Evolutionary conservation across 2,888 invertebrate species (phyloP), one percentile per base, ranked within the genome.

Genomic region (Pollenia angustigena): DNA sequence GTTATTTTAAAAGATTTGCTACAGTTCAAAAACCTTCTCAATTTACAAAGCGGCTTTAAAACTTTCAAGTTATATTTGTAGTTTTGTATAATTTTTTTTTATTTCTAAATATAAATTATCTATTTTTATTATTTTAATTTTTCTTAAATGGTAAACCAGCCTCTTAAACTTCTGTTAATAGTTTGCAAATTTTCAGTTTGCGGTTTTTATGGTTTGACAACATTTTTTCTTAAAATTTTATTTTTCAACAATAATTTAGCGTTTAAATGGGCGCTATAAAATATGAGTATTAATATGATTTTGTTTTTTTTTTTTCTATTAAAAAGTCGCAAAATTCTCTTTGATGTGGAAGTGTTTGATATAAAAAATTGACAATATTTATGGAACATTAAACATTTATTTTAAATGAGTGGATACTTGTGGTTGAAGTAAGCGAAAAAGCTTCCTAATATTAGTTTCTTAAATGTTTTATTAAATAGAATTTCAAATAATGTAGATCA

Each of bases 211-310:
- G 50, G 81, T 50, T 74, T 66, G 66, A 58, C 72, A 52, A 10
- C 52, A 10, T 69, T 69, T 56, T 4, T 48, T 42, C 32, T 16
- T 18, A 16, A 40, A 11, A 42, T 42, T n/a, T 7, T 16, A 74
- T 6, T 32, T 32, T 81, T 66, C 9, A 66, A 58, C 42, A 23
- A 60, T 44, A 58, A 68, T 68, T 75, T 60, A 32, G 23, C 60
- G 44, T 58, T 14, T 32, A 72, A 40, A 48, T 60, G 52, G 46
- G 86, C 80, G 69, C 68, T 56, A 69, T 54, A 80, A 82, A 79
- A 48, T 62, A 75, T 48, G 68, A 64, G 18, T 46, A 56, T 16
- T 32, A 23, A 46, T 32, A 64, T 23, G 14, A 50, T 50, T 50
- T 68, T 58, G 42, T 16, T 50, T 60, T 60, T 8, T 50, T 60